Base-by-base conservation (phyloP, 2,888 invertebrate genomes). In the Syritta pipiens region DNA sequence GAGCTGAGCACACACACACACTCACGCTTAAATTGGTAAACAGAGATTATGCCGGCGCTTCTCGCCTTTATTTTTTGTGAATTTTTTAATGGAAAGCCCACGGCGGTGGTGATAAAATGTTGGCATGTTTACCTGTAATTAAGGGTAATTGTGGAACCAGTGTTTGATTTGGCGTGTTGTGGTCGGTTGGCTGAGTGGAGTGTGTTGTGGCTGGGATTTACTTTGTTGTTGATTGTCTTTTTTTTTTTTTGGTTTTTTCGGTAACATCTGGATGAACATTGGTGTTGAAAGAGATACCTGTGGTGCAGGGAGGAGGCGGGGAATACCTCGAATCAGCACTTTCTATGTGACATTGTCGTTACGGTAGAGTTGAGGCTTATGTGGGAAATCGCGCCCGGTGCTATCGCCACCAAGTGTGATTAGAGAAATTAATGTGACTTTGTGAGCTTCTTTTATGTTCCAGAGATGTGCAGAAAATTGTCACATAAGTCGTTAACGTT, bases 121-220 rank as follows among this genome's bases (percentile, higher is more conserved):
- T 65, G 63, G 76, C 76, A 59, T 76, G 76, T 69, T 57, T 57
- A 57, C 69, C 62, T 59, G 63, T 49, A 76, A 76, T 76, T 76
- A 69, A 55, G 57, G 69, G 44, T 63, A 69, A 76, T 57, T 69
- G 69, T 51, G 42, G 62, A 63, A 51, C 28, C 44, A 51, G 22
- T 55, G 48, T 68, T 76, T 49, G 42, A 49, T 62, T 49, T 60
- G 46, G 4, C 30, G n/a, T 24, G 59, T 9, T 74, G 12, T 59
- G 69, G 63, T 63, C 44, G 37, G n/a, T n/a, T n/a, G n/a, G n/a
- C n/a, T n/a, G n/a, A n/a, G n/a, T n/a, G n/a, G n/a, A n/a, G n/a
- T n/a, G n/a, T n/a, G n/a, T n/a, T n/a, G n/a, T n/a, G n/a, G n/a
- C n/a, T n/a, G n/a, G n/a, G n/a, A n/a, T n/a, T n/a, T n/a, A n/a